phyloP scores from a whole-genome alignment of 2,113 vertebrate genomes.

The Atrichornis clamosus region DNA sequence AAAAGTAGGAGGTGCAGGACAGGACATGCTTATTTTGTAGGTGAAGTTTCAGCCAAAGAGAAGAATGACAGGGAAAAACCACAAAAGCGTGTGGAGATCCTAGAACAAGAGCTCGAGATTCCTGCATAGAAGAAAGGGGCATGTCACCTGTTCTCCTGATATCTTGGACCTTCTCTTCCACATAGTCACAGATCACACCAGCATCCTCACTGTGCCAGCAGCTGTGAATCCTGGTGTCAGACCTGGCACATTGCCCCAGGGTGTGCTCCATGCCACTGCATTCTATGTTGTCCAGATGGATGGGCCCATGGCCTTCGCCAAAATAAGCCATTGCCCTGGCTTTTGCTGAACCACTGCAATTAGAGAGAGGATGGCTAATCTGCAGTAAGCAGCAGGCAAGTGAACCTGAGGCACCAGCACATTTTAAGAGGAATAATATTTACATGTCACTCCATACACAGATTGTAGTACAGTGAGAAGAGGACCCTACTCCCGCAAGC shows the following conservation, averaged over 20 bases:
- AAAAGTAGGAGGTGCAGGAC: neutral
- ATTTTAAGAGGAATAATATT: neutral
- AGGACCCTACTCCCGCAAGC: neutral
- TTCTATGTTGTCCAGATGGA: conserved; percentile 83
- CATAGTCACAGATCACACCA: conserved; percentile 81
- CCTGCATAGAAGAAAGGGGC: neutral
- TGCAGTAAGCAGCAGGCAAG: neutral
- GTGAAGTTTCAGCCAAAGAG: neutral
- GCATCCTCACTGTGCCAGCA: conserved; percentile 82
- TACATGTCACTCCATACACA: neutral
- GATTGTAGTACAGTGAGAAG: neutral
- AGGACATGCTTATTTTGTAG: neutral
- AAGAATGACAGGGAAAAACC: neutral
- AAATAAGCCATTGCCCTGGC: conserved; percentile 80
- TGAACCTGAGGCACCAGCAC: neutral
- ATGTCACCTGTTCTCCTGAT: conserved; percentile 45
- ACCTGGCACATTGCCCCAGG: conserved; percentile 77
- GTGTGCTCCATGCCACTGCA: conserved; percentile 82
- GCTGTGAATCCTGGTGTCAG: conserved; percentile 71
- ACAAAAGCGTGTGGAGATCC: neutral
- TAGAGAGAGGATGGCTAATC: neutral
- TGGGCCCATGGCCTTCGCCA: conserved; percentile 80
- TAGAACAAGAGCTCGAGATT: neutral
- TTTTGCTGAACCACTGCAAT: conserved; percentile 79
- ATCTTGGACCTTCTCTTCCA: conserved; percentile 65